phyloP scores from a whole-genome alignment of 1,140 invertebrate species.

The Linepithema humile region DNA sequence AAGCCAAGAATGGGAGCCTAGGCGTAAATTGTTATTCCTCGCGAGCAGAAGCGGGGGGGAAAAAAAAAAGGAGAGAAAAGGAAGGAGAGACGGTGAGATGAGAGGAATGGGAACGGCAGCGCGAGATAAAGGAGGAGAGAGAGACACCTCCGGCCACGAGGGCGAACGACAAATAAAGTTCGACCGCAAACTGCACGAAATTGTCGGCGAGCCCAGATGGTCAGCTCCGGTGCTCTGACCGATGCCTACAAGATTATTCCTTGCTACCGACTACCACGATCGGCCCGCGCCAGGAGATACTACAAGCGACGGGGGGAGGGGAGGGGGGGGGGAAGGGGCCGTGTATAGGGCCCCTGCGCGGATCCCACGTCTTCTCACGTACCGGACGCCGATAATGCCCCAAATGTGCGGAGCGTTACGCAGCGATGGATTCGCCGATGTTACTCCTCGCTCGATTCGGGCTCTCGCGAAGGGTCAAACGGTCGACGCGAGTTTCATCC shows the following conservation, averaged over 20 bases:
- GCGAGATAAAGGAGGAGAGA: constrained; percentile 13
- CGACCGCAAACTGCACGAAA: constrained; percentile 80
- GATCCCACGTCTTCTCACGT: constrained; percentile 77
- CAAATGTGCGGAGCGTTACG: constrained; percentile 64
- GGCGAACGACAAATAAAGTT: constrained; percentile 79
- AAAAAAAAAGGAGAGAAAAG: not conserved
- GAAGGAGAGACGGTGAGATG: not conserved
- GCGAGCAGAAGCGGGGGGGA: not conserved
- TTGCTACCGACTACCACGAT: constrained; percentile 72
- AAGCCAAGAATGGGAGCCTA: constrained; percentile 58
- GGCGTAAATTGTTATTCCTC: constrained; percentile 68
- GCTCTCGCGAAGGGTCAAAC: constrained; percentile 12
- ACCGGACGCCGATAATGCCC: constrained; percentile 75
- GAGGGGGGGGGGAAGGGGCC: no score
- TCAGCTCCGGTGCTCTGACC: constrained; percentile 65
- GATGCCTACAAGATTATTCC: constrained; percentile 74
- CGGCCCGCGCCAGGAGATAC: constrained; percentile 54
- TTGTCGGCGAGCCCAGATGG: constrained; percentile 78
- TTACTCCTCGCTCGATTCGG: not conserved
- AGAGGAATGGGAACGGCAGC: not conserved
- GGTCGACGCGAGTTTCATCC: not conserved
- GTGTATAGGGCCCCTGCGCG: constrained; percentile 39
- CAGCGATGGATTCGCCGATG: constrained; percentile 25
- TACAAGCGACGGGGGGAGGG: constrained; percentile 60
- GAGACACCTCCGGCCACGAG: constrained; percentile 70